Evolutionary conservation across 2,797 vertebrate species (phyloP).

Genomic region (Clarias laeviceps): DNA sequence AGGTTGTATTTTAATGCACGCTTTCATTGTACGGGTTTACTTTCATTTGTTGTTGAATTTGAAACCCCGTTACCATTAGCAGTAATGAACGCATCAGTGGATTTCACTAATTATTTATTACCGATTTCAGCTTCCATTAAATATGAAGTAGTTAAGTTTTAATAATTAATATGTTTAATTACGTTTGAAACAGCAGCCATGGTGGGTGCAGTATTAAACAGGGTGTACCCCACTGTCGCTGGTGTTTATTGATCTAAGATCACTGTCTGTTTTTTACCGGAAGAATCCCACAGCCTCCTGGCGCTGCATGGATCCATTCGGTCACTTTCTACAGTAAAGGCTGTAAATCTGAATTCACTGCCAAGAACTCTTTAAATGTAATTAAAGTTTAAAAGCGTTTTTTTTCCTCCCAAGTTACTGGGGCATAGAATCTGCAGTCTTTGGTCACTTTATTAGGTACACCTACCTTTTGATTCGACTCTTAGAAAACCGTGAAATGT

Average conservation of each 20-base stretch:
- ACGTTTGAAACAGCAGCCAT: neutral
- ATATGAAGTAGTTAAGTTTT: neutral
- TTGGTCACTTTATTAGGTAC: neutral
- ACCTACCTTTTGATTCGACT: neutral
- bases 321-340: neutral
- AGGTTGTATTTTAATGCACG: neutral
- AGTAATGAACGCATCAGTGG: neutral
- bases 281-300: neutral
- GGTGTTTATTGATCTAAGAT: neutral
- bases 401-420: neutral
- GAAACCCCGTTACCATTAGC: neutral
- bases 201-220: neutral
- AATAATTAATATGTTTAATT: constrained; percentile 17
- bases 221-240: neutral
- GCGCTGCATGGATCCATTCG: neutral
- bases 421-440: too few species aligned
- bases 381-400: neutral
- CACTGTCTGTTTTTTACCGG: neutral
- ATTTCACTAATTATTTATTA: constrained; percentile 3
- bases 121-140: constrained; percentile 6
- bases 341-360: neutral
- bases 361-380: too few species aligned
- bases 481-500: too few species aligned
- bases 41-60: neutral
- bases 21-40: neutral